These are phyloP conservation scores for Cotesia vestalis DNA, from an alignment of 1,140 invertebrate species.

Conservation along the genomic window DNA sequence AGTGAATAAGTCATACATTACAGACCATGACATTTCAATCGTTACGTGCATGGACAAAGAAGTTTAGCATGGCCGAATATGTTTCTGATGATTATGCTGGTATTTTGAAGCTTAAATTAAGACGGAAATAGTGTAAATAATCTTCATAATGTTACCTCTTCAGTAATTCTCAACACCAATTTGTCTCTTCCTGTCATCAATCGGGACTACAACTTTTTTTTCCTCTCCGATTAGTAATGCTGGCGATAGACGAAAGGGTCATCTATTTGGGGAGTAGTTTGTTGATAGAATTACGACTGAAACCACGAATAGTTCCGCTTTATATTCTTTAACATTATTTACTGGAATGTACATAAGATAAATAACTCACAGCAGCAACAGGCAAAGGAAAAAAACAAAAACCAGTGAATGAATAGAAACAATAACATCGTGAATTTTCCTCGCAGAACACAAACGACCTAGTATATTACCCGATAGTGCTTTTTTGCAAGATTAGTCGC, in stretches of 20 bases:
- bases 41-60: no score
- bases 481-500: no score
- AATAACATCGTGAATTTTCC: no score
- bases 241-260: neutral
- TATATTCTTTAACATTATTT: neutral
- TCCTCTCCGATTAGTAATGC: neutral
- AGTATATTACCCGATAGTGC: no score
- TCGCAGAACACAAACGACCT: no score
- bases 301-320: neutral
- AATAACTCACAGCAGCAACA: neutral
- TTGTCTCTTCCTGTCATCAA: constrained; percentile 44
- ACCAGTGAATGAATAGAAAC: neutral
- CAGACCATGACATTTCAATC: constrained; percentile 37
- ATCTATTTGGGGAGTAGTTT: neutral
- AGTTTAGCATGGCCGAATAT: neutral
- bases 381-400: neutral
- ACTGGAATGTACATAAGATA: neutral
- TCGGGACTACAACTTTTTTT: constrained; percentile 15
- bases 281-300: neutral
- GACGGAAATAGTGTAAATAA: neutral
- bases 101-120: constrained; percentile 25
- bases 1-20: no score
- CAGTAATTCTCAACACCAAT: constrained; percentile 38
- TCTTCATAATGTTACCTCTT: constrained; percentile 7
- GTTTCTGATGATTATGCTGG: neutral